Conservation (phyloP, 2,888 invertebrate genomes). For the Dendrolimus pini region DNA sequence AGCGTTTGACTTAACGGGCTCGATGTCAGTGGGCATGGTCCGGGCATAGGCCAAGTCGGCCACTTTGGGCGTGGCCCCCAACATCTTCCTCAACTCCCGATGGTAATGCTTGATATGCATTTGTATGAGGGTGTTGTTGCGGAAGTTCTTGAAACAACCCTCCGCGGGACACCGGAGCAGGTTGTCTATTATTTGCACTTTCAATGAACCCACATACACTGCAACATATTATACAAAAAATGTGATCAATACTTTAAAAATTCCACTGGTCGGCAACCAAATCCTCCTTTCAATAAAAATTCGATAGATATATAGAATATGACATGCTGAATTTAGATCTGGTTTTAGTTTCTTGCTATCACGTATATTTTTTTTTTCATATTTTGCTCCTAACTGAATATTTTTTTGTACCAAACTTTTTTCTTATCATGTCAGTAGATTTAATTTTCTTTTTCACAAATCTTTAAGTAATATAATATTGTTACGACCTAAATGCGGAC, state of each 20-base stretch:
- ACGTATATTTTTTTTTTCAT: too few species aligned
- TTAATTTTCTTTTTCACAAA: too few species aligned
- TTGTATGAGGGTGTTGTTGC: conserved; percentile 92
- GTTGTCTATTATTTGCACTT: conserved; percentile 83
- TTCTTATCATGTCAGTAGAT: too few species aligned
- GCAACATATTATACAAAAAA: conserved; percentile 19
- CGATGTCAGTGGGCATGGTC: conserved; percentile 52
- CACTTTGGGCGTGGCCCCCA: conserved; percentile 90
- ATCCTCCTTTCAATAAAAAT: neutral
- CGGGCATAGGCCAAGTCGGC: conserved; percentile 90
- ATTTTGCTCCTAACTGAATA: too few species aligned
- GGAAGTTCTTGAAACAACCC: conserved; percentile 91
- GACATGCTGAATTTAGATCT: too few species aligned
- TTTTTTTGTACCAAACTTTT: too few species aligned
- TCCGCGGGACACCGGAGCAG: conserved; percentile 85
- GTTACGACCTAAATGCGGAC: too few species aligned
- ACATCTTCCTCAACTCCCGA: conserved; percentile 82
- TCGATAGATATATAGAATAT: neutral
- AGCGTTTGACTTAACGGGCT: conserved; percentile 10
- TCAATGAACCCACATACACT: conserved; percentile 76
- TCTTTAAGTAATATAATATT: too few species aligned
- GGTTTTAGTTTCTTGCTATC: too few species aligned
- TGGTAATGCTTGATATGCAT: conserved; percentile 98
- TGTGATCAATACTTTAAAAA: too few species aligned
- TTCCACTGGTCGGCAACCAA: too few species aligned